phyloP scores from a whole-genome alignment of 2,888 invertebrate genomes.

The Polylopha cassiicola region DNA sequence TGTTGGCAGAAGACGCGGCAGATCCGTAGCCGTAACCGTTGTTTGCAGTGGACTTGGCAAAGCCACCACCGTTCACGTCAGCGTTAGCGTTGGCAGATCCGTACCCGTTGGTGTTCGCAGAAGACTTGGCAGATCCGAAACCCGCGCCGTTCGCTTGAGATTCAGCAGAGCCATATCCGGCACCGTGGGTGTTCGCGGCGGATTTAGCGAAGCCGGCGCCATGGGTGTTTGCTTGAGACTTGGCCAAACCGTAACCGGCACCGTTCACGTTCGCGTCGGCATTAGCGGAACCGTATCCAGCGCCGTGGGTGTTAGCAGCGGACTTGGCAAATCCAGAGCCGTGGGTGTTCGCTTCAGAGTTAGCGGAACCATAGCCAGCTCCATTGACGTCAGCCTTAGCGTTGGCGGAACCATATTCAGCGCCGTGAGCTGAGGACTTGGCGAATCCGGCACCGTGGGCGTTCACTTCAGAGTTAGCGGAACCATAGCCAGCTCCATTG shows the following conservation, averaged over 20 bases:
- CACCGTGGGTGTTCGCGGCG: conserved; percentile 30
- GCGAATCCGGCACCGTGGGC: conserved; percentile 25
- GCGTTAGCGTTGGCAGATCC: conserved; percentile 42
- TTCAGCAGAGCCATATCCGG: conserved; percentile 28
- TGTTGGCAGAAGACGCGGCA: conserved; percentile 37
- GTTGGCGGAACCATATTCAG: conserved; percentile 29
- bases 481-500: conserved; percentile 27
- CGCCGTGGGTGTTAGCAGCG: conserved; percentile 33
- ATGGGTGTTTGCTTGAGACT: conserved; percentile 30
- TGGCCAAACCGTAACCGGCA: conserved; percentile 28
- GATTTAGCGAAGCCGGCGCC: conserved; percentile 28
- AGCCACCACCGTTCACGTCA: conserved; percentile 39
- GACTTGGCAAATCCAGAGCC: conserved; percentile 26
- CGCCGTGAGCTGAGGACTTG: conserved; percentile 32
- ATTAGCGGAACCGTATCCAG: conserved; percentile 37
- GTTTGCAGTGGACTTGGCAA: conserved; percentile 38
- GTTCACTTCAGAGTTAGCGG: conserved; percentile 30
- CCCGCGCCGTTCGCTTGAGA: conserved; percentile 34
- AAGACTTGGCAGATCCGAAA: conserved; percentile 34
- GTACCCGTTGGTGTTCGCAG: conserved; percentile 40
- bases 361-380: conserved; percentile 27
- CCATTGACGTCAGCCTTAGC: conserved; percentile 25
- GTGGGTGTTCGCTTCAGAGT: conserved; percentile 29
- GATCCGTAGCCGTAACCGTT: conserved; percentile 33
- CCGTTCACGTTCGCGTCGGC: conserved; percentile 33